Evolutionary conservation across 30 jellyfish, hydroid and myxozoan genomes (phyloP), one percentile per base, ranked within the genome.

Genomic region (Thelohanellus kitauei): DNA sequence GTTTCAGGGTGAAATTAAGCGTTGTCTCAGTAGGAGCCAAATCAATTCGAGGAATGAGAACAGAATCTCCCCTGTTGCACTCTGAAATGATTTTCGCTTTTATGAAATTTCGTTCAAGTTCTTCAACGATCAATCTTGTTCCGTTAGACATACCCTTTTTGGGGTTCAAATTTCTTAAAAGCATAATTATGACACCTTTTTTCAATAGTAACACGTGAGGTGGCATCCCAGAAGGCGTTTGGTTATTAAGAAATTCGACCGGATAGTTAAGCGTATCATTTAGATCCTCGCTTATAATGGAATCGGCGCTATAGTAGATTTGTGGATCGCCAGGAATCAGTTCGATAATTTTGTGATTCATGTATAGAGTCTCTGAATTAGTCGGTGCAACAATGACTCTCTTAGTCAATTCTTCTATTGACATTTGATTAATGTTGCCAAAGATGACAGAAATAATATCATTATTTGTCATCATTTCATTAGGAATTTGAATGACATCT

Each of bases 141-240:
- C 66, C 66, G 27, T 44, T 43, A 27, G 32, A 41, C 13, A 52
- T n/a, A n/a, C n/a, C 14, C 10, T 17, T 2, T 6, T 63, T 63
- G 16, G 66, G 66, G 18, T 52, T 50, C 35, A 52, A 12, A 4
- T 52, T 52, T 43, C 67, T 5, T 8, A 52, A 17, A 5, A 52
- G 64, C 55, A 52, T 52, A 1, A 52, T 44, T 43, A 52, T 63
- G 2, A 27, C 66, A 15, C 66, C 66, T 14, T 14, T 17, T 25
- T 52, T 52, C 54, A 52, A 17, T 22, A 2, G 4, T 20, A 52
- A 23, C 1, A 21, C 25, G 59, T 47, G 59, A n/a, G 43, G 56
- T 3, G 41, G 56, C n/a, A 44, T 16, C n/a, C 56, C 56, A 9
- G 56, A 13, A 23, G 41, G 47, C 18, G 25, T 11, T 6, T 23